Conservation (phyloP, 2,113 vertebrate genomes). For the Tetrao urogallus region DNA sequence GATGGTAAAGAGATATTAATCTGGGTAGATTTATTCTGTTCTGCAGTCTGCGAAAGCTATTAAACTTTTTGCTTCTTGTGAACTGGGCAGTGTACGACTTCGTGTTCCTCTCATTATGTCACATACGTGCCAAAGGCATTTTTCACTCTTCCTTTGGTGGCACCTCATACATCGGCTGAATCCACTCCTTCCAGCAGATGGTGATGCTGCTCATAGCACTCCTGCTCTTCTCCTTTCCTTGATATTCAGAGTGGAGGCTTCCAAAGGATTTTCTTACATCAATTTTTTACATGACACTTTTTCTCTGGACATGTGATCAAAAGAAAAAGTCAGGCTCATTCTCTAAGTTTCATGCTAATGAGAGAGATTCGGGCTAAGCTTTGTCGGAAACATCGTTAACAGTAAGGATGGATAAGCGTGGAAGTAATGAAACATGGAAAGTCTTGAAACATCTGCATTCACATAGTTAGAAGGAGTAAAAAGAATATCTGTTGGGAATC, state of each 20-base stretch:
- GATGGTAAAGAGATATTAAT: neutral
- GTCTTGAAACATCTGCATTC: neutral
- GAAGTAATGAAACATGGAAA: neutral
- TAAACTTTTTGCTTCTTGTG: neutral
- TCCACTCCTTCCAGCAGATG: slow-evolving; percentile 47
- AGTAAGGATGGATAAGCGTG: neutral
- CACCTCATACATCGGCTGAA: slow-evolving; percentile 21
- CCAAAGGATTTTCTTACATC: slow-evolving; percentile 66
- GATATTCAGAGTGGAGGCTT: slow-evolving; percentile 36
- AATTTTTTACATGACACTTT: slow-evolving; percentile 21
- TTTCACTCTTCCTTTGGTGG: slow-evolving; percentile 51
- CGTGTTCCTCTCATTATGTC: neutral
- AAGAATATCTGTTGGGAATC: neutral
- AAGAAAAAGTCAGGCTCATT: slow-evolving; percentile 41
- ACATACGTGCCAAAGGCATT: slow-evolving; percentile 36
- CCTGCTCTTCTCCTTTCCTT: slow-evolving; percentile 14
- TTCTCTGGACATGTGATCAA: slow-evolving; percentile 41
- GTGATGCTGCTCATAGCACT: slow-evolving; percentile 44
- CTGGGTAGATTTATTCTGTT: neutral
- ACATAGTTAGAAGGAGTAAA: neutral
- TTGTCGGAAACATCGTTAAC: neutral
- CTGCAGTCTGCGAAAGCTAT: neutral
- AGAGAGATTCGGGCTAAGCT: neutral
- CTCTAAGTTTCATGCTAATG: slow-evolving; percentile 16
- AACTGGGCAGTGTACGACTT: neutral